Evolutionary conservation across 2,888 invertebrate genomes (phyloP).

Genomic region (Tricholauxania praeusta): DNA sequence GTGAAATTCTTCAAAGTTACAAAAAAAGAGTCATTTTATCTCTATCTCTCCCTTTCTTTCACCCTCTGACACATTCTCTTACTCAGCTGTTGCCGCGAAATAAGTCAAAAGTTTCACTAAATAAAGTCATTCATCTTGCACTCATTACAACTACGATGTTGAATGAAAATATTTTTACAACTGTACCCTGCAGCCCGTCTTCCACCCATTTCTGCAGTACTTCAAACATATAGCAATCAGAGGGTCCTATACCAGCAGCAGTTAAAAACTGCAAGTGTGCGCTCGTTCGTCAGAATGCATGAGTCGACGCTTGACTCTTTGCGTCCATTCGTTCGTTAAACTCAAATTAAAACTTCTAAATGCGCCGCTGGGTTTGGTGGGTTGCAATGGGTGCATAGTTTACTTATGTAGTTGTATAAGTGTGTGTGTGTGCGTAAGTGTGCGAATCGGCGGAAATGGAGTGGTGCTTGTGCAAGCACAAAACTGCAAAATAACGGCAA

Average conservation of each 20-base stretch:
- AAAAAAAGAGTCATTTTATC: too few species aligned
- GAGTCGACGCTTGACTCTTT: slow-evolving; percentile 8
- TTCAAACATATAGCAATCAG: too few species aligned
- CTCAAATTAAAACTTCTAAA: slow-evolving; percentile 20
- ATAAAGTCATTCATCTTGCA: slow-evolving; percentile 21
- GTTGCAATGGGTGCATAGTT: too few species aligned
- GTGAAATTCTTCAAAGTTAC: too few species aligned
- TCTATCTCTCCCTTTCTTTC: neutral
- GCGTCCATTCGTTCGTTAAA: slow-evolving; percentile 12
- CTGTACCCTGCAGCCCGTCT: neutral
- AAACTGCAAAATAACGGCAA: too few species aligned
- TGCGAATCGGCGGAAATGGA: too few species aligned
- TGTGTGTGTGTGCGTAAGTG: too few species aligned
- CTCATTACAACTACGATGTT: slow-evolving; percentile 17
- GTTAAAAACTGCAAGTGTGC: neutral
- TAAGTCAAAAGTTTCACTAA: slow-evolving; percentile 17
- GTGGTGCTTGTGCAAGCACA: too few species aligned
- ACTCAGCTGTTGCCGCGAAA: neutral
- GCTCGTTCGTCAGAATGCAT: neutral
- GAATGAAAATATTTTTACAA: slow-evolving; percentile 22
- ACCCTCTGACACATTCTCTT: neutral
- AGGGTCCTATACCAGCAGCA: too few species aligned
- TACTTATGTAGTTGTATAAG: too few species aligned
- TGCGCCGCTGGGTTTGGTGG: slow-evolving; percentile 1
- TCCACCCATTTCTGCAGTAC: too few species aligned